A percentile compares a stretch with the other conserved stretches of the same genome.
Conservation (phyloP, 2,113 vertebrate species). For the Nesoenas mayeri region DNA sequence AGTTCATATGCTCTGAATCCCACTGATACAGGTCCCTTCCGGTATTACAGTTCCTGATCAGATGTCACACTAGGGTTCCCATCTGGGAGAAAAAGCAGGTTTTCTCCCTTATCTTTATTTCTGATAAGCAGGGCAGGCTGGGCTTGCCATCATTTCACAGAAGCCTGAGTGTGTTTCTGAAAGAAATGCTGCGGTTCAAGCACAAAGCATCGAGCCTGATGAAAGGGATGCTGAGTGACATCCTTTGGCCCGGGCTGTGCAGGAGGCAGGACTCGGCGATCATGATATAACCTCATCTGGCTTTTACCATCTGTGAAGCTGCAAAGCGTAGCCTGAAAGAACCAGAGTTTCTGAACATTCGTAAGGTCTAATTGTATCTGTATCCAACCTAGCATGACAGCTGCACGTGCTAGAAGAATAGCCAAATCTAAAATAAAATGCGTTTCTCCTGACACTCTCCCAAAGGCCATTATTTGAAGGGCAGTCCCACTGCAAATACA, state of each 20-base stretch:
- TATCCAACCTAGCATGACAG: neutral
- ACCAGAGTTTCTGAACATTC: neutral
- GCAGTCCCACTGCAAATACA: neutral
- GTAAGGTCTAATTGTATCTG: neutral
- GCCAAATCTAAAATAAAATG: neutral
- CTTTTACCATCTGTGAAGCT: neutral
- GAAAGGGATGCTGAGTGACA: neutral
- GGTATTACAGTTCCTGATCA: neutral
- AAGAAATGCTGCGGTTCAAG: neutral
- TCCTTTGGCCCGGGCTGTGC: neutral
- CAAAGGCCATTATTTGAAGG: neutral
- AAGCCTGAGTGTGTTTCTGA: neutral
- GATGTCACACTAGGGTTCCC: neutral
- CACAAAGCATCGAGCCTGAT: neutral
- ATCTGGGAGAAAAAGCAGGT: neutral
- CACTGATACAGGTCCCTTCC: accelerated
- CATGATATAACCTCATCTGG: slow-evolving; percentile 4
- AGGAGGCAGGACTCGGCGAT: neutral
- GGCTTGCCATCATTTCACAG: neutral
- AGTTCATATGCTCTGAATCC: neutral
- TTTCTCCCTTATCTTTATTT: neutral
- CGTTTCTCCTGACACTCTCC: neutral
- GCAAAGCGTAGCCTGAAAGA: neutral
- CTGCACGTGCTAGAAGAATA: neutral
- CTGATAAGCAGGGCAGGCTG: neutral